Evolutionary conservation across 1,140 invertebrate species (phyloP), one percentile per base, ranked within the genome.

Genomic region (Drosophila ananassae): DNA sequence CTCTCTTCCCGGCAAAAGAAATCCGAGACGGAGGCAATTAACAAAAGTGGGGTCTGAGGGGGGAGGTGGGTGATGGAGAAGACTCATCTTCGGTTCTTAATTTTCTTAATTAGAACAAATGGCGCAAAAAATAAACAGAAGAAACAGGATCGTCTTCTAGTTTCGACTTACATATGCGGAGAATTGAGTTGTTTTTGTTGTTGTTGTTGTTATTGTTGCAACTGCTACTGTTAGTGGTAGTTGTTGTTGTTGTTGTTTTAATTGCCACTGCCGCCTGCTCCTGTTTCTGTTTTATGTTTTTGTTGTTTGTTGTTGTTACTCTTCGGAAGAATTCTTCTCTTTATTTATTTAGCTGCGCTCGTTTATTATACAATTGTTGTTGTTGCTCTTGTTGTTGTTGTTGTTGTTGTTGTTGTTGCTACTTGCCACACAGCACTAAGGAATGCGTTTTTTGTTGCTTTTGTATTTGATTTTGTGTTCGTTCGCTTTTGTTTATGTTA

Each of bases 101-200:
- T 82, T 82, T 72, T 64, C 63, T 63, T 67, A 82, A 82, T 82
- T 82, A 82, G 77, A 83, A 83, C 79, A 83, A 82, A 82, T 83
- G 79, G 79, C 74, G 51, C 79, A 83, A 82, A 82, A 83, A 82
- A 82, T 69, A 82, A 82, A 82, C 79, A 83, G 62, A 82, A 82
- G 82, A 74, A 78, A 82, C 78, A 82, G 79, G 79, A 82, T 81
- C 79, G 79, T 58, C 34, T 51, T 44, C 50, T 48, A 73, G 50
- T 72, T 74, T 77, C 76, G 37, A 84, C 80, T 84, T 84, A 84
- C 80, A 84, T 84, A 84, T 84, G 77, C 81, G 77, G 77, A 85
- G 77, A 77, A 77, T 77, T 87, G 62, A 76, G 66, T 85, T 89
- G 73, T 80, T 64, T 1, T 13, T 13, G 37, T 39, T 13, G 54